phyloP scores from a whole-genome alignment of 2,797 vertebrate species.

The Eurystomus glaucurus region DNA sequence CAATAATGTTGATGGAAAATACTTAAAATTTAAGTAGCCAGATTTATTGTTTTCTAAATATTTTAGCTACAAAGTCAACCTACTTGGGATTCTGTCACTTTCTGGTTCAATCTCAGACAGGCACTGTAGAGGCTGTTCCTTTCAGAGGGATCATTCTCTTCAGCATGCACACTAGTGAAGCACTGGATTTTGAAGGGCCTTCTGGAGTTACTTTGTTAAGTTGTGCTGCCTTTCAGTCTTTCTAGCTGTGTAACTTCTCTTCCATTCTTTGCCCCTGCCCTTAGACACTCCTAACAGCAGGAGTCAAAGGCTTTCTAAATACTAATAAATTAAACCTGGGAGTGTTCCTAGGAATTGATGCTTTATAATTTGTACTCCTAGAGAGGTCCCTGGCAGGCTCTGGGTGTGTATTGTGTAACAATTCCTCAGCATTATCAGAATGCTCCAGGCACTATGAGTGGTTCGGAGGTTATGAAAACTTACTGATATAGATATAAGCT shows the following conservation, averaged over 20 bases:
- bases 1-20: background rate
- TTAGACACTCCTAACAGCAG: background rate
- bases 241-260: background rate
- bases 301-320: background rate
- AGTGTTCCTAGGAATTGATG: background rate
- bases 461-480: background rate
- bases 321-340: background rate
- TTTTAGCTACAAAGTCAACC: background rate
- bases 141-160: background rate
- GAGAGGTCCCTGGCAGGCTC: background rate
- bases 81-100: background rate
- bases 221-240: background rate
- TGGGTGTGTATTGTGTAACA: background rate
- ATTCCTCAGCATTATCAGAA: background rate
- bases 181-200: background rate
- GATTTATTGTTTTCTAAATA: background rate
- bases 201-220: background rate
- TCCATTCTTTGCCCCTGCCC: background rate
- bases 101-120: background rate
- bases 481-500: background rate
- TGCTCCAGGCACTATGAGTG: background rate
- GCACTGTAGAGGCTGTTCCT: background rate
- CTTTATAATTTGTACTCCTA: background rate
- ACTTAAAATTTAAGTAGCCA: background rate
- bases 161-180: background rate